Percentiles rank a stretch among this genome's conserved stretches.
These are phyloP conservation scores for Ostrea edulis DNA, from an alignment of 1,140 invertebrate species.

Conservation along the genomic window DNA sequence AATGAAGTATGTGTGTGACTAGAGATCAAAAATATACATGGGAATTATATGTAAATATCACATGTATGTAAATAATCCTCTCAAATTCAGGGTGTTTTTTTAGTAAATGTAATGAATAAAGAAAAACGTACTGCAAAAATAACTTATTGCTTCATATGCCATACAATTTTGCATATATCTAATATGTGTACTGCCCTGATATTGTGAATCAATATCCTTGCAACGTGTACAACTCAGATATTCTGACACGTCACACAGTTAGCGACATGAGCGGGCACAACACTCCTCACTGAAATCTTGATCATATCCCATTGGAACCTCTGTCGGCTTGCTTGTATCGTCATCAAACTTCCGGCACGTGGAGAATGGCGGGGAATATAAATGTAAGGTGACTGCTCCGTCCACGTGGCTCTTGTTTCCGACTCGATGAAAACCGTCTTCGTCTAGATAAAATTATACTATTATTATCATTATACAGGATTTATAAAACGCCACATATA, in stretches of 20 bases:
- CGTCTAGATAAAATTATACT: not conserved
- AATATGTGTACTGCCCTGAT: no score
- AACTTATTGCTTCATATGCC: no score
- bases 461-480: no score
- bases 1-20: no score
- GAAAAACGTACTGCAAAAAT: no score
- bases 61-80: no score
- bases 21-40: no score
- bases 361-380: conserved; percentile 96
- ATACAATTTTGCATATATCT: no score
- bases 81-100: no score
- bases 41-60: no score
- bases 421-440: conserved; percentile 92
- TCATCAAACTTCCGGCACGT: conserved; percentile 94
- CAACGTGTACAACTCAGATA: not conserved
- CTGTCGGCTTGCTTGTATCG: conserved; percentile 84
- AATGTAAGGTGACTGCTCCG: conserved; percentile 93
- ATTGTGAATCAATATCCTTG: no score
- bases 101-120: no score
- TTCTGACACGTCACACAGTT: not conserved
- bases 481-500: not conserved
- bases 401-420: conserved; percentile 95
- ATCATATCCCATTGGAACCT: conserved; percentile 22
- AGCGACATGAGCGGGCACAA: not conserved
- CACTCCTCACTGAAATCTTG: not conserved